These are phyloP conservation scores for Troilus luridus DNA, from an alignment of 2,888 invertebrate genomes.

Conservation along the genomic window DNA sequence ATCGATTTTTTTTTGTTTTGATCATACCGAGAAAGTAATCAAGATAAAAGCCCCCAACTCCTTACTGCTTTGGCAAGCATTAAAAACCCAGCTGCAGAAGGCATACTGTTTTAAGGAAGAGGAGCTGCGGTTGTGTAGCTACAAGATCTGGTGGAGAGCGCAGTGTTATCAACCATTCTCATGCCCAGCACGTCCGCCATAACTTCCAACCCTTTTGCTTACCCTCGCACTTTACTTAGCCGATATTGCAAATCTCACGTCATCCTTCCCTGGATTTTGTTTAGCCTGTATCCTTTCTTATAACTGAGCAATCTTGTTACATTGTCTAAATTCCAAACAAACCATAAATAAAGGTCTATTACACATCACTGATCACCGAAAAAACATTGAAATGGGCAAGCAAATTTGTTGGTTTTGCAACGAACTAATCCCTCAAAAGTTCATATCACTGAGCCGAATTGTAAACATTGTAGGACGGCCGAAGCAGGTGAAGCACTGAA, in stretches of 20 bases:
- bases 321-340: too few relatives aligned
- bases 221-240: not conserved
- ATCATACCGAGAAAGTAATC: not conserved
- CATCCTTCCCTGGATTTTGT: not conserved
- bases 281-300: not conserved
- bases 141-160: not conserved
- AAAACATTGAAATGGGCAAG: too few relatives aligned
- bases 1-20: too few relatives aligned
- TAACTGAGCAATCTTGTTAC: not conserved
- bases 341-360: too few relatives aligned
- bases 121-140: not conserved
- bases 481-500: too few relatives aligned
- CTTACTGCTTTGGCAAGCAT: not conserved
- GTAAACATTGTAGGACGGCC: too few relatives aligned
- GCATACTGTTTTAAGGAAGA: not conserved
- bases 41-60: not conserved
- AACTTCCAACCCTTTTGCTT: not conserved
- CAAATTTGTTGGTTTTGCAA: too few relatives aligned
- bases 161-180: not conserved
- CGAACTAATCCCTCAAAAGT: too few relatives aligned
- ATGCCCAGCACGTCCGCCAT: not conserved
- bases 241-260: conserved; percentile 2
- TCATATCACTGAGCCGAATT: too few relatives aligned
- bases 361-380: too few relatives aligned
- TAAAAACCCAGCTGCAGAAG: not conserved